These are phyloP conservation scores for Oostethus manadensis DNA, from an alignment of 2,113 vertebrate genomes.

Conservation along the genomic window DNA sequence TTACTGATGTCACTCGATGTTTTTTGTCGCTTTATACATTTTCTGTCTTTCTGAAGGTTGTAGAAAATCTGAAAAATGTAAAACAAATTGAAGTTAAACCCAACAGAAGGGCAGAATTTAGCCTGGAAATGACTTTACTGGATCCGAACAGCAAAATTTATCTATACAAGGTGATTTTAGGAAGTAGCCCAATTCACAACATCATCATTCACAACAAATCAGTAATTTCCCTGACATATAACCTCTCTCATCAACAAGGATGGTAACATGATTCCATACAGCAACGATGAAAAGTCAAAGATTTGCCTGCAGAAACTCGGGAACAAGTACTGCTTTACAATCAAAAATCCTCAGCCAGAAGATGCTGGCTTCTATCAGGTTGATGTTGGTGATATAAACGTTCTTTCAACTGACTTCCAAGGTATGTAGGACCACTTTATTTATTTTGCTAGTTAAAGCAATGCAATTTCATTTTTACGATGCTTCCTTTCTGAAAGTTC, in stretches of 20 bases:
- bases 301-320: constrained; percentile 69
- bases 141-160: constrained; percentile 72
- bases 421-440: constrained; percentile 51
- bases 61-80: constrained; percentile 69
- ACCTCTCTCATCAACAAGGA: constrained; percentile 66
- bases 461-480: background rate
- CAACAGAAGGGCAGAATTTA: constrained; percentile 73
- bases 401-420: constrained; percentile 78
- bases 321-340: constrained; percentile 75
- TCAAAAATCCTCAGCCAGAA: constrained; percentile 74
- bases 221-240: background rate
- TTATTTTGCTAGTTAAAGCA: background rate
- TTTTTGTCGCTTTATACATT: background rate
- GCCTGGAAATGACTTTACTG: constrained; percentile 78
- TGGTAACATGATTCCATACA: constrained; percentile 69
- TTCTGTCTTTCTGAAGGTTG: constrained; percentile 60
- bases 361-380: constrained; percentile 87
- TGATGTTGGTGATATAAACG: constrained; percentile 75
- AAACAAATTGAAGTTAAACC: constrained; percentile 77
- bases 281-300: constrained; percentile 65
- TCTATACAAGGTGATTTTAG: constrained; percentile 80
- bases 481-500: constrained; percentile 60
- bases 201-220: no score
- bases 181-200: constrained; percentile 20
- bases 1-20: background rate